Conservation (phyloP, 2,888 invertebrate genomes). For the Polia nebulosa region DNA sequence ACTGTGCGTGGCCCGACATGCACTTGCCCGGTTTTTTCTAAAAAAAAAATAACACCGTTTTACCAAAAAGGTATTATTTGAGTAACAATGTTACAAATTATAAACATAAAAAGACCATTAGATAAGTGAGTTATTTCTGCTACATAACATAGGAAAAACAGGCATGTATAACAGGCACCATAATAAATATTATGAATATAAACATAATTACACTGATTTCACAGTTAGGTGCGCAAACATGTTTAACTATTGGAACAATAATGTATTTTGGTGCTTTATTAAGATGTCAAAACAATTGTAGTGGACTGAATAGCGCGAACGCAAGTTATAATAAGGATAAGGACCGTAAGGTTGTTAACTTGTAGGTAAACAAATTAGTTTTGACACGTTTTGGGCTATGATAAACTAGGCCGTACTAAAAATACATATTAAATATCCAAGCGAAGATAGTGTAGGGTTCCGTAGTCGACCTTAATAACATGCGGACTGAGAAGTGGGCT, state of each 20-base stretch:
- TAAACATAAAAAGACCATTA: background rate
- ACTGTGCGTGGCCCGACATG: too few species aligned
- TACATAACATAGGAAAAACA: background rate
- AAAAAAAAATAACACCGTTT: background rate
- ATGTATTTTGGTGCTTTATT: constrained; percentile 25
- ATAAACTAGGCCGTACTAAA: background rate
- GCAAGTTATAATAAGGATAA: background rate
- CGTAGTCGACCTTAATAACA: too few species aligned
- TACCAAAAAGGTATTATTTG: background rate
- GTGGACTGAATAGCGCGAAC: constrained; percentile 5
- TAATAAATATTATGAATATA: constrained; percentile 41
- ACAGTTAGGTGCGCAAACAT: constrained; percentile 39
- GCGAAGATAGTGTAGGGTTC: too few species aligned
- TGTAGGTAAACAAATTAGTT: constrained; percentile 40
- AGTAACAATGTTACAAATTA: background rate
- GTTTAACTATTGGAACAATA: constrained; percentile 30
- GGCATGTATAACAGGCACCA: background rate
- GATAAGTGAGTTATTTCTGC: constrained; percentile 14
- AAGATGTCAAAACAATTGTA: constrained; percentile 37
- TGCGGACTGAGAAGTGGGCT: too few species aligned
- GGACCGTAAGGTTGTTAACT: background rate
- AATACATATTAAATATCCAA: background rate
- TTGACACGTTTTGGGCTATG: constrained; percentile 17
- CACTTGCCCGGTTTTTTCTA: too few species aligned
- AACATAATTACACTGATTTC: constrained; percentile 45